Evolutionary conservation across 2,113 vertebrate species (phyloP), one percentile per base, ranked within the genome.

Genomic region (Jaculus jaculus): DNA sequence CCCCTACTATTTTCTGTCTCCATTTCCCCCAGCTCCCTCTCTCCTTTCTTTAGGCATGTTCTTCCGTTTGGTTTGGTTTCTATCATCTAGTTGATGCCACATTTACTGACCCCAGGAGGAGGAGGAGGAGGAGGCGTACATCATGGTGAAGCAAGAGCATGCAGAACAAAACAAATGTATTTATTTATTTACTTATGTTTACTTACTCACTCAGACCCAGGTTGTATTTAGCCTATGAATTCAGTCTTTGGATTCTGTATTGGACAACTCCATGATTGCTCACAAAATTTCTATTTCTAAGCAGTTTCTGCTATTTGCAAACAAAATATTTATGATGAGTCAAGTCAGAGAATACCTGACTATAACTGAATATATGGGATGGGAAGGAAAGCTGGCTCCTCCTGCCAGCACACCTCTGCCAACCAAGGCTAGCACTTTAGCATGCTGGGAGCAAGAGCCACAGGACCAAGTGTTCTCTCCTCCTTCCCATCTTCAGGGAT

Each of bases 361-460:
- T n/a, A 32, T 32, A 4, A 13, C 11, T 63, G 42, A 4, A 21
- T 3, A 12, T 7, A 3, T 2, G 17, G 69, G 42, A 77, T 13
- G 28, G 15, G 24, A 28, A 54, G 69, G 42, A 32, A 26, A n/a
- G 61, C 20, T 3, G 20, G 0, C 7, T 24, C 32, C 7, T 7
- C 1, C 16, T 16, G 0, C 12, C 28, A 10, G 17, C 61, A 11
- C 26, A 42, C 9, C 7, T 0, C 3, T 4, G 30, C n/a, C 28
- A 3, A 0, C 30, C 4, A 30, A 87, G 24, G 32, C 9, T 18
- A 21, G 0, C 3, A n/a, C 32, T 63, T 37, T 28, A 2, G 26
- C 28, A 2, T 17, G 4, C 34, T 9, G 18, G 12, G 10, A 17
- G 54, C 47, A 34, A 34, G 34, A 39, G 24, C 26, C 28, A 10